Base-by-base conservation (phyloP, 2,888 invertebrate species). In the Trichacis sp. region DNA sequence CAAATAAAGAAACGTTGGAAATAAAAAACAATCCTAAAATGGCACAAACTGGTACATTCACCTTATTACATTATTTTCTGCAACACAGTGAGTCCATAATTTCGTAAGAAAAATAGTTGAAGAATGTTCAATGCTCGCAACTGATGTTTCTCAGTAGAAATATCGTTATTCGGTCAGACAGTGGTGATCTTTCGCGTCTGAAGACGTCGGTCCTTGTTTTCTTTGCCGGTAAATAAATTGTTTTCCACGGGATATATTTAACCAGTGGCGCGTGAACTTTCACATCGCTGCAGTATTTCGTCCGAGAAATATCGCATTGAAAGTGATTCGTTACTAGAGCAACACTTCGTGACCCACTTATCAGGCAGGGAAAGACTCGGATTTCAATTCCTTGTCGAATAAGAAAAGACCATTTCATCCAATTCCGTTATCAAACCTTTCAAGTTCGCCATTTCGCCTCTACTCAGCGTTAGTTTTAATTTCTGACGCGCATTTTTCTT, bases 391-490 rank as follows among this genome's bases (percentile, higher is more conserved):
- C 17, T 29, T 15, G 36, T 19, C 9, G 36, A 33, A 36, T 1
- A 9, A 4, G 15, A 42, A 33, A 33, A 45, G 45, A 15, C 24
- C 40, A 15, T 30, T 40, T 19, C 14, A 36, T 57, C 58, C 38
- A 58, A 58, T 58, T 51, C 46, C 18, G 33, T 47, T 18, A 11
- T 15, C 38, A 19, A 17, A 36, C 30, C 14, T 17, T 40, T 43
- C 12, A 54, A 60, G 36, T 53, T 42, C 20, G 12, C 19, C 8
- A n/a, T 33, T 33, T 24, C 24, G 8, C 24, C 19, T 48, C n/a
- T 2, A 14, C 36, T 49, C 17, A 38, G 36, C 62, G 67, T 63
- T 65, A 64, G 67, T 71, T 69, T 69, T 66, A 69, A 69, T 69
- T 71, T 69, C 68, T 62, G 58, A 42, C 50, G 51, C 48, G 40